These are phyloP conservation scores for Carettochelys insculpta DNA, from an alignment of 2,113 vertebrate species.

Conservation along the genomic window DNA sequence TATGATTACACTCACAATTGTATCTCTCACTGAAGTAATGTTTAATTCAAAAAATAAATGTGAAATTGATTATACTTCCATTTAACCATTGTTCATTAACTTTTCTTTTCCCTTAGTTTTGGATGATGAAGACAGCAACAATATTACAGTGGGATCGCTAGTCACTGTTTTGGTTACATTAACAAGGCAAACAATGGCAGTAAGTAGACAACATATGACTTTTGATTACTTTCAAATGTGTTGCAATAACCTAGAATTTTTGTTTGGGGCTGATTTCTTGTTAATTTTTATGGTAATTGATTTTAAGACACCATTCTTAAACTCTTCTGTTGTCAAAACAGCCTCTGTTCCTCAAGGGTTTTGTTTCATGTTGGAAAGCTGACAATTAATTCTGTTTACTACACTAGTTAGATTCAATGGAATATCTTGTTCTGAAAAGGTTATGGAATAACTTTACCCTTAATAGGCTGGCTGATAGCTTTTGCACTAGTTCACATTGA, in stretches of 20 bases:
- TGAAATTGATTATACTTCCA: not conserved
- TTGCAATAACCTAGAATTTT: not conserved
- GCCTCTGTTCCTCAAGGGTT: not conserved
- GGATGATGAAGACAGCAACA: conserved; percentile 98
- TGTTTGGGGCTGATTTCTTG: not conserved
- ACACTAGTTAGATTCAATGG: not conserved
- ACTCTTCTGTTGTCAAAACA: not conserved
- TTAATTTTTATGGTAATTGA: not conserved
- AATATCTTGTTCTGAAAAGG: not conserved
- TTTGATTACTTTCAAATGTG: not conserved
- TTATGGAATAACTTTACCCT: not conserved
- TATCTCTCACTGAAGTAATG: not conserved
- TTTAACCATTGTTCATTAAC: no score
- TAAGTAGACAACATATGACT: conserved; percentile 76
- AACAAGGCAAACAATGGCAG: conserved; percentile 92
- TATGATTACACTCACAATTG: not conserved
- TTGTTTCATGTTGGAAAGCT: not conserved
- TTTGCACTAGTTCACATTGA: not conserved
- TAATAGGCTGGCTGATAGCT: not conserved
- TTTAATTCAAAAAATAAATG: not conserved
- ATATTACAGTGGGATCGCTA: conserved; percentile 97
- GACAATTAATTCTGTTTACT: not conserved
- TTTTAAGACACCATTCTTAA: conserved; percentile 17
- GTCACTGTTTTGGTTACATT: conserved; percentile 95
- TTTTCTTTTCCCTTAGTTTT: conserved; percentile 82